Evolutionary conservation across 1,140 invertebrate genomes (phyloP).

Genomic region (Lepidurus arcticus): DNA sequence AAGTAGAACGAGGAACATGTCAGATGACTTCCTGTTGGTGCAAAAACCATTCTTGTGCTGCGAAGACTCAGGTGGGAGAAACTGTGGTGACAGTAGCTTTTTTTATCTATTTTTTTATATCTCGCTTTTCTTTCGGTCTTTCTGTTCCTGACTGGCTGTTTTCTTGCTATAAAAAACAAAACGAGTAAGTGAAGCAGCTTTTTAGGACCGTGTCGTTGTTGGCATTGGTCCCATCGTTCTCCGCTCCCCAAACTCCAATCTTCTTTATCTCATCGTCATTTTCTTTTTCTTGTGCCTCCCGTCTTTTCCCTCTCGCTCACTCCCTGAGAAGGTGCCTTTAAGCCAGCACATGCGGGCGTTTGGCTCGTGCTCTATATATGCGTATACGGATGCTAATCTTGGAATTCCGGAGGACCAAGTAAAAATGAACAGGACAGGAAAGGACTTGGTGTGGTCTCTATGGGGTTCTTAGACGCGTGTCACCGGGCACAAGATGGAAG

Average conservation of each 20-base stretch:
- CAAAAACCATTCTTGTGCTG: neutral
- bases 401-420: conserved; percentile 12
- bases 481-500: conserved; percentile 7
- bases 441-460: neutral
- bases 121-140: neutral
- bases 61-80: neutral
- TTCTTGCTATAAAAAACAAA: neutral
- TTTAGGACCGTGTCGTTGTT: neutral
- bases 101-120: neutral
- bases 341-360: neutral
- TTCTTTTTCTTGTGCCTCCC: neutral
- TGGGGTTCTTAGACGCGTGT: neutral
- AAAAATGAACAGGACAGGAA: neutral
- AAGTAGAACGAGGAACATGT: neutral
- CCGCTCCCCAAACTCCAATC: neutral
- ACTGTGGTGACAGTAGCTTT: neutral
- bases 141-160: neutral
- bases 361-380: conserved; percentile 4
- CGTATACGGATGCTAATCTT: conserved; percentile 13
- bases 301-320: neutral
- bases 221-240: conserved; percentile 2
- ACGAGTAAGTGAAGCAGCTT: neutral
- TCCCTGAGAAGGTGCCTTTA: neutral
- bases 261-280: neutral
- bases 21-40: conserved; percentile 18